Percentiles rank a stretch among this genome's conserved stretches.
Evolutionary conservation across 2,888 invertebrate species (phyloP).

Genomic region (Ormyrus thymus): DNA sequence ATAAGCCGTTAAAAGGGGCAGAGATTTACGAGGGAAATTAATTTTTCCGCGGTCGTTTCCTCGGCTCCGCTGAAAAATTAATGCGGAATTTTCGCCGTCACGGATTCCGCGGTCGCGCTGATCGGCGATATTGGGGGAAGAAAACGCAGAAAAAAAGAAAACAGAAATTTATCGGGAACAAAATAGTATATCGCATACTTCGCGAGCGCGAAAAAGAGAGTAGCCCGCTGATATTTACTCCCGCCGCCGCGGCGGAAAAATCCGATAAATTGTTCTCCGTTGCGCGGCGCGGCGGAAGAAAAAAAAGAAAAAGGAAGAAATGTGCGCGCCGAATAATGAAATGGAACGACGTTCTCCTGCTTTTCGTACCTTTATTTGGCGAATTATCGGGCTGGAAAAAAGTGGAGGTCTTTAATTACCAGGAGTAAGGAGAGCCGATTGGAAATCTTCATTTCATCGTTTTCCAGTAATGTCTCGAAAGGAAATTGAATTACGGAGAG

Average conservation of each 20-base stretch:
- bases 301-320: too few relatives aligned
- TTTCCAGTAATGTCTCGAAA: conserved; percentile 28
- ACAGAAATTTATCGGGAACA: conserved; percentile 7
- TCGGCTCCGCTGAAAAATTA: conserved; percentile 34
- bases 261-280: conserved; percentile 34
- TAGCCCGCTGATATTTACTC: neutral
- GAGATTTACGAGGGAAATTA: conserved; percentile 25
- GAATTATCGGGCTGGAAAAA: neutral
- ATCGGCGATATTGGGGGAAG: conserved; percentile 1
- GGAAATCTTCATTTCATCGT: conserved; percentile 27
- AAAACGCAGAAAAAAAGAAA: too few relatives aligned
- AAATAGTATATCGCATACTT: conserved; percentile 22
- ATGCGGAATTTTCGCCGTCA: conserved; percentile 26
- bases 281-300: neutral
- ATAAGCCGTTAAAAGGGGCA: neutral
- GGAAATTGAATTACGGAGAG: conserved; percentile 23
- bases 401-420: conserved; percentile 7
- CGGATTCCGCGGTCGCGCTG: conserved; percentile 22
- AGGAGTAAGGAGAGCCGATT: conserved; percentile 18
- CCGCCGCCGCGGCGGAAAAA: neutral
- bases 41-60: conserved; percentile 10
- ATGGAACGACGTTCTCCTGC: too few relatives aligned
- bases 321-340: neutral
- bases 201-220: too few relatives aligned
- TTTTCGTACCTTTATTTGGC: neutral